Evolutionary conservation across 2,797 vertebrate species (phyloP).

Genomic region (Caiman crocodilus): DNA sequence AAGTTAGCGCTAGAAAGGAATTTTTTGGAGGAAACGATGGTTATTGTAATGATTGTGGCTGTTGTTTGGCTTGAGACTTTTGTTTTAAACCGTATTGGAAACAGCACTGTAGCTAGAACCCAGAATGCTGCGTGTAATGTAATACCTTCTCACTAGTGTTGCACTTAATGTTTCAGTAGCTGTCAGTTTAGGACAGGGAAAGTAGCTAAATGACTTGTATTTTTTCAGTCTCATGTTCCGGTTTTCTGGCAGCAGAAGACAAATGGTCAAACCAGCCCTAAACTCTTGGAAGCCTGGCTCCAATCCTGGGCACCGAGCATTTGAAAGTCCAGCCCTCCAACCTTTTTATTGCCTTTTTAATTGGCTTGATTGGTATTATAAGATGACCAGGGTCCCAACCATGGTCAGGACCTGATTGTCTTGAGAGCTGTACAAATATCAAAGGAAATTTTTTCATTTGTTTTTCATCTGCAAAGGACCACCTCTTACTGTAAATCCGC

Average conservation of each 20-base stretch:
- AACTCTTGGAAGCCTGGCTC: background rate
- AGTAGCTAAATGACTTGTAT: background rate
- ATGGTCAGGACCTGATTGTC: background rate
- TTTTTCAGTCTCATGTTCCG: background rate
- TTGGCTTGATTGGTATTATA: background rate
- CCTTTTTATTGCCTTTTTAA: background rate
- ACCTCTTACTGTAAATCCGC: background rate
- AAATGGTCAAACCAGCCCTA: background rate
- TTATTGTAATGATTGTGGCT: background rate
- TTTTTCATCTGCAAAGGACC: background rate
- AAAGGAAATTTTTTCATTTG: background rate
- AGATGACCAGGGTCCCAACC: background rate
- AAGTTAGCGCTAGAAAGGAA: fast-evolving
- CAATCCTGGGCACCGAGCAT: background rate
- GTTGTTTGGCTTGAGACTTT: background rate
- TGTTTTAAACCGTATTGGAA: background rate
- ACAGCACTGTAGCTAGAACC: background rate
- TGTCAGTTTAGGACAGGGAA: background rate
- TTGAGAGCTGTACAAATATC: background rate
- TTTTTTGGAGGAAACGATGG: fast-evolving
- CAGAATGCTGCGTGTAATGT: no score
- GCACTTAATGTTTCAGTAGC: background rate
- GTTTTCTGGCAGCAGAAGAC: background rate
- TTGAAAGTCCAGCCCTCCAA: background rate
- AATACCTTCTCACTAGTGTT: background rate